Conservation (phyloP, 1,140 invertebrate species). For the Aricia agestis region DNA sequence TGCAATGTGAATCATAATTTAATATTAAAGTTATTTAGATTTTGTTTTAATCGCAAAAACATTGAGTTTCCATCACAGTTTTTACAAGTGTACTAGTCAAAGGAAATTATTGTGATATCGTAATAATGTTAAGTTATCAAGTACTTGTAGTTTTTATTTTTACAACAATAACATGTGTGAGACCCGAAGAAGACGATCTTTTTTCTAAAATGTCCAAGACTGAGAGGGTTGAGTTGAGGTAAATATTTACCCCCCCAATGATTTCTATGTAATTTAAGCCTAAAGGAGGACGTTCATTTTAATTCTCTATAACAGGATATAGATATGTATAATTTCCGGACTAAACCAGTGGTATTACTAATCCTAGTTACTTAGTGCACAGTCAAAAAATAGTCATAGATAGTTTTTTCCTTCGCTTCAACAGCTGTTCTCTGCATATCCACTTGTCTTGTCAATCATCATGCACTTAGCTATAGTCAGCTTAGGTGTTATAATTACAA, state of each 20-base stretch:
- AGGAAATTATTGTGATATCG: conserved; percentile 52
- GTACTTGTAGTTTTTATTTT: conserved; percentile 59
- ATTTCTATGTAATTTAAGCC: neutral
- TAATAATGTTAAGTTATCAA: conserved; percentile 56
- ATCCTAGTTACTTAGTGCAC: too few species aligned
- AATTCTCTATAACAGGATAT: neutral
- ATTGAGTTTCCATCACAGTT: neutral
- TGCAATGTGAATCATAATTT: conserved; percentile 34
- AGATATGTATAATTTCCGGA: neutral
- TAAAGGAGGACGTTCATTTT: neutral
- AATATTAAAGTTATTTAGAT: conserved; percentile 5
- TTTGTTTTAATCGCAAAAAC: neutral
- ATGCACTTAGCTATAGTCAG: too few species aligned
- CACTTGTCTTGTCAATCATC: too few species aligned
- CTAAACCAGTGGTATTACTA: too few species aligned
- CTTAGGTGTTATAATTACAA: too few species aligned
- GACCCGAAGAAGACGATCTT: conserved; percentile 55
- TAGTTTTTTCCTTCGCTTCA: too few species aligned
- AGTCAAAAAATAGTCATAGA: too few species aligned
- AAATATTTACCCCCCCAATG: conserved; percentile 19
- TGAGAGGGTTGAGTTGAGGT: conserved; percentile 57
- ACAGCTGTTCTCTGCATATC: too few species aligned
- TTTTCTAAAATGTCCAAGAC: conserved; percentile 48
- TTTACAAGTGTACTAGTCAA: conserved; percentile 38
- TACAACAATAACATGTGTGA: conserved; percentile 58